Evolutionary conservation across 1,140 invertebrate species (phyloP).

Genomic region (Zelostemma sp.): DNA sequence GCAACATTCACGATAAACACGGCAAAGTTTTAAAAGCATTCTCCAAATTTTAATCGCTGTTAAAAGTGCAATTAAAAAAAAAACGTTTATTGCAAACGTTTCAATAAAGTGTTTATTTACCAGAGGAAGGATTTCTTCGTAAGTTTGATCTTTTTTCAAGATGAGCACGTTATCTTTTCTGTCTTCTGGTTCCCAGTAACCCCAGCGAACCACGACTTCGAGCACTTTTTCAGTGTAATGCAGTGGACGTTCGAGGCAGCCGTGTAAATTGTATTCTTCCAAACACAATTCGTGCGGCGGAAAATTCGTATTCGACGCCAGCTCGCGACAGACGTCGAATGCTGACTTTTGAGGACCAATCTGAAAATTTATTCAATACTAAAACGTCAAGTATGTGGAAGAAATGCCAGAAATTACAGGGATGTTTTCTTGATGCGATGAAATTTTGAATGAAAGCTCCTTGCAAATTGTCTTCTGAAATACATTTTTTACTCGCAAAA

Average conservation of each 20-base stretch:
- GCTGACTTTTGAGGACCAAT: slow-evolving; percentile 83
- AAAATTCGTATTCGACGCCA: slow-evolving; percentile 74
- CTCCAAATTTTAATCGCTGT: too few species aligned
- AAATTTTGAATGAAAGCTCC: too few species aligned
- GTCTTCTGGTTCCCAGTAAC: slow-evolving; percentile 86
- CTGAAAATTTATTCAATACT: too few species aligned
- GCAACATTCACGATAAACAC: not conserved
- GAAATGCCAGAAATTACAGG: too few species aligned
- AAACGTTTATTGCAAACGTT: too few species aligned
- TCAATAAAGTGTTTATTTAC: slow-evolving; percentile 55
- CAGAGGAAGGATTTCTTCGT: slow-evolving; percentile 69
- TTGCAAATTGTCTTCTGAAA: too few species aligned
- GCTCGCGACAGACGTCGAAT: slow-evolving; percentile 79
- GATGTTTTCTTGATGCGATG: too few species aligned
- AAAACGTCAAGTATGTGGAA: too few species aligned
- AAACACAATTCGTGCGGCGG: slow-evolving; percentile 77
- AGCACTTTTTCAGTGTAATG: slow-evolving; percentile 85
- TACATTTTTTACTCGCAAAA: too few species aligned
- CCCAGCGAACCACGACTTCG: slow-evolving; percentile 80
- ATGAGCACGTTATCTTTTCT: slow-evolving; percentile 85
- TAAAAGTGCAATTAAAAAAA: too few species aligned
- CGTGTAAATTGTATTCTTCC: slow-evolving; percentile 82
- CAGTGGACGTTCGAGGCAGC: slow-evolving; percentile 79
- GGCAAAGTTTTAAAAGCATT: not conserved
- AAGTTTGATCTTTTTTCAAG: slow-evolving; percentile 73